phyloP scores from a whole-genome alignment of 2,797 vertebrate genomes.

The Micropoecilia bifurca region DNA sequence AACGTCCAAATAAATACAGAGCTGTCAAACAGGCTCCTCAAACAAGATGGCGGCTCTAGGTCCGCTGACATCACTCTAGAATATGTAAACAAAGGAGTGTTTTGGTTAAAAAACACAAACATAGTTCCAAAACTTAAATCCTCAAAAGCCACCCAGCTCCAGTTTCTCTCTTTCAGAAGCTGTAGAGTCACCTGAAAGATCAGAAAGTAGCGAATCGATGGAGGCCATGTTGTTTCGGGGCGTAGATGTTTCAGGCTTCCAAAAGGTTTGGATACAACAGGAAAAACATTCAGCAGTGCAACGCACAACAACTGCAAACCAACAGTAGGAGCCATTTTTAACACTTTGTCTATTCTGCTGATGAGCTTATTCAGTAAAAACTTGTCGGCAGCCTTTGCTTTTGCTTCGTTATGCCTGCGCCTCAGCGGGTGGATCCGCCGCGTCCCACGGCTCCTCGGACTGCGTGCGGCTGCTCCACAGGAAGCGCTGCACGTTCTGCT shows the following conservation, averaged over 20 bases:
- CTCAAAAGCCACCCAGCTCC: too few species aligned
- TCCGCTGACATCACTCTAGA: too few species aligned
- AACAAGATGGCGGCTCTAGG: too few species aligned
- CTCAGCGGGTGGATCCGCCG: background rate
- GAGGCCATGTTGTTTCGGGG: background rate
- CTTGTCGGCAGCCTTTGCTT: too few species aligned
- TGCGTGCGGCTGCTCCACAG: background rate
- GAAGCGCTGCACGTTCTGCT: conserved; percentile 87
- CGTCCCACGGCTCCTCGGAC: background rate
- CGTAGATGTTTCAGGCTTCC: background rate
- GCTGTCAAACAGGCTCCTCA: too few species aligned
- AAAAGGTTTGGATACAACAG: background rate
- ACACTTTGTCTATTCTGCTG: background rate
- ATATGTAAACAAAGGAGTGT: too few species aligned
- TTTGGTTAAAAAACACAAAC: too few species aligned
- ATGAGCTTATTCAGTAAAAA: background rate
- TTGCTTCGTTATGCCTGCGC: background rate
- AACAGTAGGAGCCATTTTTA: background rate
- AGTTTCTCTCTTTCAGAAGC: background rate
- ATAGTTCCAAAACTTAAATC: too few species aligned
- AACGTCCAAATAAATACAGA: too few species aligned
- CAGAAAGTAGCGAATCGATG: background rate
- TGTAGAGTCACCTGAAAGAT: background rate
- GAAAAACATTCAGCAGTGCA: background rate
- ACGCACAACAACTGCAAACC: too few species aligned